These are phyloP conservation scores for Onchidella celtica DNA, from an alignment of 2,888 invertebrate genomes.

Conservation along the genomic window DNA sequence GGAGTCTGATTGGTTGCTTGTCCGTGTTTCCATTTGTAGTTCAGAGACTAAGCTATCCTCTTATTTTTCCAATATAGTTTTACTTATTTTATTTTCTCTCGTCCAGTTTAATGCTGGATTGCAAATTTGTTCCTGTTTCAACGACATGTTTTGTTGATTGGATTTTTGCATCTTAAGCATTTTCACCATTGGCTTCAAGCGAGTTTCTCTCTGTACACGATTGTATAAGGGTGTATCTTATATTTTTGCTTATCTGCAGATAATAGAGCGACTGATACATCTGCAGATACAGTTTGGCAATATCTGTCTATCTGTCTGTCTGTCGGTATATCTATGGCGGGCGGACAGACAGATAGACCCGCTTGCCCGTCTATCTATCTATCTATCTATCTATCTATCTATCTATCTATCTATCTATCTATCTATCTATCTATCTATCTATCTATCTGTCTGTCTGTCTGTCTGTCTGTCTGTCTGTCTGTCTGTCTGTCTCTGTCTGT, in stretches of 20 bases:
- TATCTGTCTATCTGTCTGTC: conserved; percentile 4
- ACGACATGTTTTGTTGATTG: not conserved
- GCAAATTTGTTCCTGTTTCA: not conserved
- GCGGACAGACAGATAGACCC: too few species aligned
- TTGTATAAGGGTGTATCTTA: too few species aligned
- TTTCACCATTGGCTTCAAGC: too few species aligned
- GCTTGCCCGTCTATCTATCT: too few species aligned
- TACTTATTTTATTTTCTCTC: not conserved
- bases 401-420: not conserved
- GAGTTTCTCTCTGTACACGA: too few species aligned
- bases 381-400: not conserved
- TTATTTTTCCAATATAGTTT: not conserved
- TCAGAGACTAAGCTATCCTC: too few species aligned
- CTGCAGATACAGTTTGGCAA: not conserved
- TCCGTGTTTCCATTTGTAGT: not conserved
- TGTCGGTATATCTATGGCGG: not conserved
- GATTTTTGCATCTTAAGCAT: too few species aligned
- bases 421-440: not conserved
- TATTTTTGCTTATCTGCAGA: not conserved
- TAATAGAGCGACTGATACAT: too few species aligned
- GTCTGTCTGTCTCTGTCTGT: too few species aligned
- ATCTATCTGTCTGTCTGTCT: too few species aligned
- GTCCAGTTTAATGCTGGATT: not conserved
- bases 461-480: not conserved
- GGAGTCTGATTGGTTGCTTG: conserved; percentile 3